These are phyloP conservation scores for Falco rusticolus DNA, from an alignment of 2,797 vertebrate species.

Conservation along the genomic window DNA sequence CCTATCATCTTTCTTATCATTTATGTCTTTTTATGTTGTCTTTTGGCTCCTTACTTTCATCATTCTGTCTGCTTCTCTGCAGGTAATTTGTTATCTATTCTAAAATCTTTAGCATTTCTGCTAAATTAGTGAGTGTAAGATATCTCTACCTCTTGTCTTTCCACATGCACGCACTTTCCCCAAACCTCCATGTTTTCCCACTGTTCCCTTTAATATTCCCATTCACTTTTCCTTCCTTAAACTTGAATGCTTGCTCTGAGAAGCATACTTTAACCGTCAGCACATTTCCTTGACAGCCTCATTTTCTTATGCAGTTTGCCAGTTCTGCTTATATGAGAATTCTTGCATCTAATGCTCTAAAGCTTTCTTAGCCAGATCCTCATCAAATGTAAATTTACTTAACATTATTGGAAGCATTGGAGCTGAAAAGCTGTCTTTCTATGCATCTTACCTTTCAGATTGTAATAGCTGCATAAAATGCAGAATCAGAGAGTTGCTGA, in stretches of 20 bases:
- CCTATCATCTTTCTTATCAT: neutral
- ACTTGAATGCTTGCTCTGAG: neutral
- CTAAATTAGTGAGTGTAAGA: neutral
- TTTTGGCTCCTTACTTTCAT: neutral
- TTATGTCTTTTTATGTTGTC: neutral
- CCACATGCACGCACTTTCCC: neutral
- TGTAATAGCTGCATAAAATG: neutral
- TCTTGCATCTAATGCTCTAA: slow-evolving; percentile 26
- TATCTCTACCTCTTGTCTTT: neutral
- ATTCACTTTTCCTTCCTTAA: neutral
- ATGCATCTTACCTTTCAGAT: neutral
- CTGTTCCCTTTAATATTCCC: neutral
- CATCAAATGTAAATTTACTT: slow-evolving; percentile 58
- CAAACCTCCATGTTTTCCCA: neutral
- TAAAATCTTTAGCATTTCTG: neutral
- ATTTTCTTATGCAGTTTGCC: slow-evolving; percentile 18
- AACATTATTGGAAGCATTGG: slow-evolving; percentile 1
- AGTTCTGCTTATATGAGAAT: slow-evolving; percentile 1
- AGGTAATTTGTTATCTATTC: neutral
- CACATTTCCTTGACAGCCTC: slow-evolving; percentile 12
- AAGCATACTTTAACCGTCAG: slow-evolving; percentile 6
- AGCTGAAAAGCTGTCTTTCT: slow-evolving; percentile 40
- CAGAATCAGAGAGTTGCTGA: neutral
- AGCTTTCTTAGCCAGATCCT: slow-evolving; percentile 25
- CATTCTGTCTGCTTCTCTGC: neutral